phyloP scores from a whole-genome alignment of 2,113 vertebrate species.

The Trematomus loennbergii region DNA sequence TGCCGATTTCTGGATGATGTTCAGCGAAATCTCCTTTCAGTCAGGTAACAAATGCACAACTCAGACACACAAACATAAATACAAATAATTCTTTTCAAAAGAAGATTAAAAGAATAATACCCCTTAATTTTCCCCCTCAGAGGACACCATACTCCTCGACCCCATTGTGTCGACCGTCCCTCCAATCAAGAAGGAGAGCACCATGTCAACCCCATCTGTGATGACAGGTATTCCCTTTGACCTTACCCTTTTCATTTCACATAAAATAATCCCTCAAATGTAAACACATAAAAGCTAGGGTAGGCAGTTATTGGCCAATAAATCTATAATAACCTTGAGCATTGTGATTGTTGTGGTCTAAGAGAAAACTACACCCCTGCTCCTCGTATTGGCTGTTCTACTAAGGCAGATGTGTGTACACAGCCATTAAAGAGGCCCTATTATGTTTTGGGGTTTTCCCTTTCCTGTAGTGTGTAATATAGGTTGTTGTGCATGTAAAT shows the following conservation, averaged over 20 bases:
- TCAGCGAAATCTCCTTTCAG: slow-evolving; percentile 94
- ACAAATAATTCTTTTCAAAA: neutral
- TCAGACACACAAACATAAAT: neutral
- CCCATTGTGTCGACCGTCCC: slow-evolving; percentile 65
- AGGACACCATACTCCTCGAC: slow-evolving; percentile 82
- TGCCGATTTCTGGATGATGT: slow-evolving; percentile 93
- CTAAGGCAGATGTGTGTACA: too few relatives aligned
- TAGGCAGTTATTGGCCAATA: neutral
- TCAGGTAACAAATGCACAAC: slow-evolving; percentile 79
- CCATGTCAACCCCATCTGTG: slow-evolving; percentile 31
- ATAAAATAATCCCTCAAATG: neutral
- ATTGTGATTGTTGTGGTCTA: too few relatives aligned
- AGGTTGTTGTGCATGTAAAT: too few relatives aligned
- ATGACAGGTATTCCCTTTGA: slow-evolving; percentile 55
- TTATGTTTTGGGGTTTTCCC: too few relatives aligned
- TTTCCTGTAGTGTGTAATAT: too few relatives aligned
- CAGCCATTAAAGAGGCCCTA: too few relatives aligned
- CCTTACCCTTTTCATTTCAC: neutral
- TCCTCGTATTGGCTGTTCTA: too few relatives aligned
- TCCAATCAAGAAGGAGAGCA: neutral
- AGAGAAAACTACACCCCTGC: too few relatives aligned
- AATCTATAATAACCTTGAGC: too few relatives aligned
- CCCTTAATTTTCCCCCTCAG: slow-evolving; percentile 43
- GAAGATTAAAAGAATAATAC: neutral
- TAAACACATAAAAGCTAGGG: neutral